Evolutionary conservation across 2,113 vertebrate species (phyloP), one percentile per base, ranked within the genome.

Genomic region (Grammomys surdaster): DNA sequence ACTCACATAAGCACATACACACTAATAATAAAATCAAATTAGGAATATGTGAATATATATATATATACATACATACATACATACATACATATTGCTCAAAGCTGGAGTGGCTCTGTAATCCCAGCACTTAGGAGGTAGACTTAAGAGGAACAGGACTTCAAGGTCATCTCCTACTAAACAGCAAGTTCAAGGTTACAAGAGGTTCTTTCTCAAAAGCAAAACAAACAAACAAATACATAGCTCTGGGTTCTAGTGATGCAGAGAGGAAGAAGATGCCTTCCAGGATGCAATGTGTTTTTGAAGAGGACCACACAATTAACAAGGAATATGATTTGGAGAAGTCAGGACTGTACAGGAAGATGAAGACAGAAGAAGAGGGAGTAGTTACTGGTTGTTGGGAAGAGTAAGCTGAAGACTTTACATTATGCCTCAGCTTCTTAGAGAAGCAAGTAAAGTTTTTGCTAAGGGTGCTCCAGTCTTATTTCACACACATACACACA

Each of bases 381-480:
- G 0, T 89, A 33, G 5, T 67, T 13, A 22, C 40, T 26, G 6
- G 22, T 54, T 90, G 89, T 56, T 82, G 58, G n/a, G 88, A 78
- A 72, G 22, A 19, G 26, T 58, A 75, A 69, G 17, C 72, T 77
- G n/a, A 93, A 31, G 46, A 31, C 51, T 95, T 95, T 86, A n/a
- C 7, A 46, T 58, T n/a, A 31, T 22, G 10, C 22, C 75, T 56
- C 26, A 40, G 26, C 69, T 95, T 91, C 93, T 19, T n/a, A 40
- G 60, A 93, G 76, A 84, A 95, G 2, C 36, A 24, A 36, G 76
- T 84, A 36, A 88, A 95, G 28, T 86, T 54, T 81, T 89, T 77
- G 75, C 58, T 70, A 86, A 85, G 33, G 65, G 46, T 81, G 19
- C 88, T 92, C 24, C 2, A 36, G 54, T 51, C 94, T 88, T 56